phyloP scores from a whole-genome alignment of 2,113 vertebrate species.

The Melanerpes formicivorus region DNA sequence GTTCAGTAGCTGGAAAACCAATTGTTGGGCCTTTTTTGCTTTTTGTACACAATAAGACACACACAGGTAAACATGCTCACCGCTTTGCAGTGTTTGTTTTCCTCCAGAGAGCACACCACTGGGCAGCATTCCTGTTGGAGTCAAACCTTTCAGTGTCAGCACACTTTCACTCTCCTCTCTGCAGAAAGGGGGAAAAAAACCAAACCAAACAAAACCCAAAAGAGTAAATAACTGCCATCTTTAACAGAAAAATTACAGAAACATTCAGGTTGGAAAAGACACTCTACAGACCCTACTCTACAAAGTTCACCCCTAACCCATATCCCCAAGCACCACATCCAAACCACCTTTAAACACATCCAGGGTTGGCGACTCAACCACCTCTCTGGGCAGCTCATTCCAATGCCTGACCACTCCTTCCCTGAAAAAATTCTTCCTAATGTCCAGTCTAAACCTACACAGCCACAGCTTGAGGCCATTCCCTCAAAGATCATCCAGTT shows the following conservation, averaged over 20 bases:
- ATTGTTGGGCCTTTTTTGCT: background rate
- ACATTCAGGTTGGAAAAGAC: background rate
- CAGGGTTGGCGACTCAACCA: too few relatives aligned
- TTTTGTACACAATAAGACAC: background rate
- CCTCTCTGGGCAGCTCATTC: too few relatives aligned
- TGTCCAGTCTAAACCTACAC: too few relatives aligned
- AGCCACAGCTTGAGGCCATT: too few relatives aligned
- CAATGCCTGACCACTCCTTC: too few relatives aligned
- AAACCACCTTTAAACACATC: too few relatives aligned
- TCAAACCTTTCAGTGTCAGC: slow-evolving; percentile 95
- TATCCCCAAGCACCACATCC: too few relatives aligned
- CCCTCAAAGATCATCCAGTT: too few relatives aligned
- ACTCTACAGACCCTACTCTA: background rate
- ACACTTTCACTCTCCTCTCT: slow-evolving; percentile 99
- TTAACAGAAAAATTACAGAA: background rate
- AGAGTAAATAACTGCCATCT: background rate
- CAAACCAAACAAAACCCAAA: background rate
- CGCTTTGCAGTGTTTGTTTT: slow-evolving; percentile 96
- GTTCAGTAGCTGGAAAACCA: slow-evolving; percentile 6
- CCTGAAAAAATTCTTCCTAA: too few relatives aligned
- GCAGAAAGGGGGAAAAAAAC: background rate
- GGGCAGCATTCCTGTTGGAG: slow-evolving; percentile 97
- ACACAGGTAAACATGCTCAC: slow-evolving; percentile 79
- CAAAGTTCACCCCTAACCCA: too few relatives aligned
- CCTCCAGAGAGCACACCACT: slow-evolving; percentile 97